Evolutionary conservation across 2,113 vertebrate genomes (phyloP).

Genomic region (Engystomops pustulosus): DNA sequence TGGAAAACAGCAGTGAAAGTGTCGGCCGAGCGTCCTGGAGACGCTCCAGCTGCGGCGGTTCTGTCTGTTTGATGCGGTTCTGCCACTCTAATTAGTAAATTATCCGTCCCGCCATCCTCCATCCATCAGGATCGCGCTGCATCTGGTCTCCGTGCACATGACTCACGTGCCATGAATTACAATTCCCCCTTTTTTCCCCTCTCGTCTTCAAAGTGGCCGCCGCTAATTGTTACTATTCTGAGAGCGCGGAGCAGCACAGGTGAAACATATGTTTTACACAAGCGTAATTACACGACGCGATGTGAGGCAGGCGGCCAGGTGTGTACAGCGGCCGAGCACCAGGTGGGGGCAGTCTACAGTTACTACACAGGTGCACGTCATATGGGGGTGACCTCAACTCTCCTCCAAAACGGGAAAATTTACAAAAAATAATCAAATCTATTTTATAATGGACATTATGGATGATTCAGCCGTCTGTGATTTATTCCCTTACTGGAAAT

Average conservation of each 20-base stretch:
- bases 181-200: conserved; percentile 18
- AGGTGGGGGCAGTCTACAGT: neutral
- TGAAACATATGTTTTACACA: conserved; percentile 49
- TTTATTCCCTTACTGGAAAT: neutral
- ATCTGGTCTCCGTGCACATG: conserved; percentile 47
- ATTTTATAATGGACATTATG: neutral
- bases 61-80: conserved; percentile 44
- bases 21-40: conserved; percentile 5
- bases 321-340: neutral
- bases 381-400: neutral
- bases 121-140: conserved; percentile 46
- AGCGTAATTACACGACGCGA: conserved; percentile 35
- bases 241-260: conserved; percentile 41
- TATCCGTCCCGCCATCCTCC: conserved; percentile 22
- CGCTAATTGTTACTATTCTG: conserved; percentile 53
- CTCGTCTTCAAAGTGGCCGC: conserved; percentile 42
- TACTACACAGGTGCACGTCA: neutral
- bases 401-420: too few species aligned
- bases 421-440: too few species aligned
- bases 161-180: conserved; percentile 40
- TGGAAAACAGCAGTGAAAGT: conserved; percentile 22
- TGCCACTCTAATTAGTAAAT: conserved; percentile 39
- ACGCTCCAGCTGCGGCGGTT: conserved; percentile 26
- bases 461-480: neutral
- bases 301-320: conserved; percentile 29